Conservation (phyloP, 2,888 invertebrate species). For the Barypeithes pellucidus region DNA sequence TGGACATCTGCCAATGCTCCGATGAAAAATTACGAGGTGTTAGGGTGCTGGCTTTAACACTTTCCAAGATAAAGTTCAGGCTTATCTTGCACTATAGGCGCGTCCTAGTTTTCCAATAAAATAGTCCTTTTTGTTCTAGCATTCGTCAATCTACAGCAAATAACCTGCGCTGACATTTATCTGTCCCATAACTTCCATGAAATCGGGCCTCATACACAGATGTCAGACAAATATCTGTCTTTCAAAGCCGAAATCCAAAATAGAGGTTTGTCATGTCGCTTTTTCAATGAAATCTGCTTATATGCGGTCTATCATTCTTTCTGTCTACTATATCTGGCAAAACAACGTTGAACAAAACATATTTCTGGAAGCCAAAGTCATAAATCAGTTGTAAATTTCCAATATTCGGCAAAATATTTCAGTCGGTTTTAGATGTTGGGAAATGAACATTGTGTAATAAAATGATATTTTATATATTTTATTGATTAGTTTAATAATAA, state of each 20-base stretch:
- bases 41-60: too few relatives aligned
- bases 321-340: constrained; percentile 29
- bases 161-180: neutral
- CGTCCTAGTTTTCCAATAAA: too few relatives aligned
- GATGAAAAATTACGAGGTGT: too few relatives aligned
- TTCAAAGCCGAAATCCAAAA: neutral
- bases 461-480: neutral
- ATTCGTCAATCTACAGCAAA: neutral
- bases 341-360: constrained; percentile 33
- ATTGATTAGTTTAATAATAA: too few relatives aligned
- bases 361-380: neutral
- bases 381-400: constrained; percentile 11
- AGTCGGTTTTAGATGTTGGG: neutral
- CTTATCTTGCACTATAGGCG: too few relatives aligned
- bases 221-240: constrained; percentile 17
- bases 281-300: constrained; percentile 30
- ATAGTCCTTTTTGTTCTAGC: neutral
- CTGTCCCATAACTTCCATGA: neutral
- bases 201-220: neutral
- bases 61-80: too few relatives aligned
- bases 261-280: constrained; percentile 10
- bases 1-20: too few relatives aligned
- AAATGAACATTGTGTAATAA: neutral
- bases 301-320: constrained; percentile 26
- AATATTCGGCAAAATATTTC: neutral